A percentile compares a stretch with the other conserved stretches of the same genome.
Evolutionary conservation across 2,888 invertebrate species (phyloP).

Genomic region (Phragmatobia fuliginosa): DNA sequence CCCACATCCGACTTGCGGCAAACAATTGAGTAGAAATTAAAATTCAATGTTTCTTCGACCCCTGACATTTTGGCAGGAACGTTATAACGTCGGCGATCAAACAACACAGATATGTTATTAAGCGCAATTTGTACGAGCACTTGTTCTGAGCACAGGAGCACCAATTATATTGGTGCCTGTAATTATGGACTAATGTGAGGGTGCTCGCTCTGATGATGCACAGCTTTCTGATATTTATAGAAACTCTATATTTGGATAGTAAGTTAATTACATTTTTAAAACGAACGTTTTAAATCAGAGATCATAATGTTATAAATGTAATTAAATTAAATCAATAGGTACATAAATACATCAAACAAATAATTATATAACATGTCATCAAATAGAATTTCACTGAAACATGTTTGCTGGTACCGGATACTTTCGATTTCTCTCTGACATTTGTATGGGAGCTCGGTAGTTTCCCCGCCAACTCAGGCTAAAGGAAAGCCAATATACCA

Average conservation of each 20-base stretch:
- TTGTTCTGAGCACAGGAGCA: constrained; percentile 5
- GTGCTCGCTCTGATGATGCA: constrained; percentile 13
- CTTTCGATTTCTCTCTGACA: background rate
- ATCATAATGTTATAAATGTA: background rate
- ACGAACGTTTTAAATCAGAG: background rate
- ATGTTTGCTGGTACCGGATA: background rate
- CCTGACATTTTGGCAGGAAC: constrained; percentile 30
- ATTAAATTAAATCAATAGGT: background rate
- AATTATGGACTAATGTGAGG: constrained; percentile 16
- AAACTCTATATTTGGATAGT: constrained; percentile 1
- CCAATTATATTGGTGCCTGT: constrained; percentile 30
- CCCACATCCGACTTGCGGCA: background rate
- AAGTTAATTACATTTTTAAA: constrained; percentile 6
- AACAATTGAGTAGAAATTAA: constrained; percentile 21
- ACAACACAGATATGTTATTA: constrained; percentile 26
- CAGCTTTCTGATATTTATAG: constrained; percentile 5
- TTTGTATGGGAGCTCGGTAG: background rate
- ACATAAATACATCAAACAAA: background rate
- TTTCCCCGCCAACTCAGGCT: background rate
- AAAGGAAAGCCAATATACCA: background rate
- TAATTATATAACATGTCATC: background rate
- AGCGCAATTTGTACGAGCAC: constrained; percentile 25
- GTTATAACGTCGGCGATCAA: constrained; percentile 4
- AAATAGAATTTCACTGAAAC: background rate
- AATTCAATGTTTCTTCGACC: constrained; percentile 30